Evolutionary conservation across 2,797 vertebrate species (phyloP).

Genomic region (Loriculus beryllinus): DNA sequence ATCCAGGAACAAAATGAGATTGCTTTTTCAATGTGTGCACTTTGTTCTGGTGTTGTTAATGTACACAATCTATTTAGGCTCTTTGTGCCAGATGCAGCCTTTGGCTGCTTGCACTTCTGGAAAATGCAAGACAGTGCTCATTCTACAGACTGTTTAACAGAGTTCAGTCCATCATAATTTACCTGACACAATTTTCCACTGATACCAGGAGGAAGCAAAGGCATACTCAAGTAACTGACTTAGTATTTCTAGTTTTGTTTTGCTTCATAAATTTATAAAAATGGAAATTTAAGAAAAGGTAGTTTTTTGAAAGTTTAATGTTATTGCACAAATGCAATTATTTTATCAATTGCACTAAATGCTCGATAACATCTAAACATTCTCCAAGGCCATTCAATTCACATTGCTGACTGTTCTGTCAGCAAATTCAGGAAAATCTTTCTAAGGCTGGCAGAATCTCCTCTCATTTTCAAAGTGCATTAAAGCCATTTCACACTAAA

Average conservation of each 20-base stretch:
- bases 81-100: not conserved
- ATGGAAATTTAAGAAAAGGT: not conserved
- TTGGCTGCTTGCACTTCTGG: not conserved
- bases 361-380: slow-evolving; percentile 3
- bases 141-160: not conserved
- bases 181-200: not conserved
- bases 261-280: not conserved
- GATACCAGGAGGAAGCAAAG: not conserved
- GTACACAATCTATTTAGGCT: not conserved
- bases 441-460: not conserved
- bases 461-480: not conserved
- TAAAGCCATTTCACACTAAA: not conserved
- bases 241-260: not conserved
- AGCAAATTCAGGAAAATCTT: not conserved
- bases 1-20: not conserved
- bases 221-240: not conserved
- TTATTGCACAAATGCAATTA: slow-evolving; percentile 52
- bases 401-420: not conserved
- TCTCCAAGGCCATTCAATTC: not conserved
- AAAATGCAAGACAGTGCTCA: not conserved
- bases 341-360: slow-evolving; percentile 49
- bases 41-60: not conserved
- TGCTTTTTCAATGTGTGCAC: not conserved
- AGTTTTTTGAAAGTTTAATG: slow-evolving; percentile 12
- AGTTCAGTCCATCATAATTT: not conserved